These are phyloP conservation scores for Acronicta aceris DNA, from an alignment of 2,888 invertebrate genomes.

Conservation along the genomic window DNA sequence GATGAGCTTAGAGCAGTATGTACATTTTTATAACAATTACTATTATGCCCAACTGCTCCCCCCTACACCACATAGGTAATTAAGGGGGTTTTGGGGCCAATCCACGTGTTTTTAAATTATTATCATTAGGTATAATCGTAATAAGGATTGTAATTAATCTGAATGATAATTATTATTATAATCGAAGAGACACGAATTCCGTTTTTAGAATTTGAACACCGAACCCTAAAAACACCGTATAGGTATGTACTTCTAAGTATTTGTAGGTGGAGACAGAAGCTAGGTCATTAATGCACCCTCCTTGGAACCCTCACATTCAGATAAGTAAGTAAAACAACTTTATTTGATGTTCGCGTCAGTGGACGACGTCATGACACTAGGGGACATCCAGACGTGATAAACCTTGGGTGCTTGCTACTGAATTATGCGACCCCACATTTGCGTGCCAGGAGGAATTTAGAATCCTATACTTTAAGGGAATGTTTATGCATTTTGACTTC, in stretches of 20 bases:
- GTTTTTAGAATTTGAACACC: background rate
- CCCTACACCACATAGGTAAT: too few species aligned
- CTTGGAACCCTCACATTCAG: slow-evolving; percentile 66
- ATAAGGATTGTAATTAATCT: too few species aligned
- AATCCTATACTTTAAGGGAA: slow-evolving; percentile 54
- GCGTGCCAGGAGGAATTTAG: slow-evolving; percentile 63
- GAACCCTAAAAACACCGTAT: slow-evolving; percentile 58
- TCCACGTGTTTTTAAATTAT: too few species aligned
- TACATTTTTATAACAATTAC: too few species aligned
- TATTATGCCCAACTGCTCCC: too few species aligned
- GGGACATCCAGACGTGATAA: slow-evolving; percentile 70
- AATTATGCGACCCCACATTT: slow-evolving; percentile 60
- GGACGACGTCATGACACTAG: slow-evolving; percentile 72
- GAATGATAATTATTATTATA: too few species aligned
- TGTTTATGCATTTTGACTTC: slow-evolving; percentile 23
- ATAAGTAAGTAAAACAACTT: slow-evolving; percentile 88
- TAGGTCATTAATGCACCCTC: slow-evolving; percentile 86
- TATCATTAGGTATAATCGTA: too few species aligned
- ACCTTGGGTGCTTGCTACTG: slow-evolving; percentile 55
- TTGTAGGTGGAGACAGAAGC: slow-evolving; percentile 57
- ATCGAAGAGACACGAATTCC: background rate
- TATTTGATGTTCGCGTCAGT: slow-evolving; percentile 85
- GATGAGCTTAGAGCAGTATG: too few species aligned
- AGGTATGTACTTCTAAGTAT: slow-evolving; percentile 65
- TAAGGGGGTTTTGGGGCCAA: too few species aligned